Base-by-base conservation (phyloP, 2,797 vertebrate genomes). In the Anomalospiza imberbis region DNA sequence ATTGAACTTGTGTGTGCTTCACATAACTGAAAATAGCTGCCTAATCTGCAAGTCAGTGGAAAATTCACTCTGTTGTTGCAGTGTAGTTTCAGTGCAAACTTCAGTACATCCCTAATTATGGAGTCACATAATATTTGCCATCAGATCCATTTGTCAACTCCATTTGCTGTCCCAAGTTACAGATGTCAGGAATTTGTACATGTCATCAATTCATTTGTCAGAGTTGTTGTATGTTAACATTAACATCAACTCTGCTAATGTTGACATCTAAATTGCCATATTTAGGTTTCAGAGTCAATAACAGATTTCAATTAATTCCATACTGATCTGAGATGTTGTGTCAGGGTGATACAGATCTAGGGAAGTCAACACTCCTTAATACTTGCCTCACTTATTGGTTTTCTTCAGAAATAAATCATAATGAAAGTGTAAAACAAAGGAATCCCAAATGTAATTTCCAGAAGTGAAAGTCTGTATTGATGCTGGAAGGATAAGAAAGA, bases 181-280 rank as follows among this genome's bases (percentile, higher is more conserved):
- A 93, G 61, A 94, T 88, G 96, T 95, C 95, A 97, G 78, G 74
- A 93, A 83, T 95, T 93, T 62, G 91, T 85, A 91, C 76, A 13
- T 91, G 92, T 48, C 91, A 80, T 91, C 91, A 93, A 95, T 93
- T 93, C 92, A 83, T 95, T 96, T 96, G 95, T 96, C 92, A 93
- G n/a, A 85, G 32, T 45, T 95, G 93, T 91, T 96, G 91, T 76
- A 91, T 2, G 90, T 93, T 96, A 92, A 79, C 84, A 62, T 74
- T 71, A 92, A 92, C 68, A 83, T 83, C 81, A 72, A 10, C 75
- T 85, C 77, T 38, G 84, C 65, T 85, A 89, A 93, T 6, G 51
- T 36, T 97, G 94, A 85, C 42, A 51, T 83, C 65, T 91, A 77
- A 95, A 93, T 89, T 94, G 87, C 87, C 82, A 77, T 89, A 79